phyloP scores from a whole-genome alignment of 2,113 vertebrate species.

The Eulemur rufifrons region DNA sequence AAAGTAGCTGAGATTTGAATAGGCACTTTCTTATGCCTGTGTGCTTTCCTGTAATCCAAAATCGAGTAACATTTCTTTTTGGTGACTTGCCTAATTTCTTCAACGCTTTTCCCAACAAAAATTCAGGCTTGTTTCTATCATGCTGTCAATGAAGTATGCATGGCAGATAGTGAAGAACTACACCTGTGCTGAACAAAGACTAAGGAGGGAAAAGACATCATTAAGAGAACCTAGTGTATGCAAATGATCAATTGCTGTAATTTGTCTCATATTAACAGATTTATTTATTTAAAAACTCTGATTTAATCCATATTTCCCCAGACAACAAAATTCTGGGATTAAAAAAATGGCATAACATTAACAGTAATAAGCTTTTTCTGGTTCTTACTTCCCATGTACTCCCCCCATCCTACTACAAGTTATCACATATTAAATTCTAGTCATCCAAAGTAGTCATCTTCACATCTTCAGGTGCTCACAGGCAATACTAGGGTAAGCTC shows the following conservation, averaged over 20 bases:
- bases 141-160: not conserved
- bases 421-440: not conserved
- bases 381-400: not conserved
- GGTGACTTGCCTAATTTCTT: not conserved
- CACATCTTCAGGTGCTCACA: not conserved
- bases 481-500: not conserved
- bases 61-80: not conserved
- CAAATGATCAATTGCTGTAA: not conserved
- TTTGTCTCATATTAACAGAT: not conserved
- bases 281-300: not conserved
- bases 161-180: not conserved
- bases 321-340: not conserved
- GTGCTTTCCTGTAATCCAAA: not conserved
- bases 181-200: not conserved
- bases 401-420: accelerated
- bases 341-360: not conserved
- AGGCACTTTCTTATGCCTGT: not conserved
- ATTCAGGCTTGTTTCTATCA: not conserved
- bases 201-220: not conserved
- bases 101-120: not conserved
- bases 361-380: not conserved
- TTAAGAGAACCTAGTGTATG: not conserved
- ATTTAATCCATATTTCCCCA: not conserved
- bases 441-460: not conserved
- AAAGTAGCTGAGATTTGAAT: not conserved